Evolutionary conservation across 2,113 vertebrate genomes (phyloP).

Genomic region (Saccopteryx leptura): DNA sequence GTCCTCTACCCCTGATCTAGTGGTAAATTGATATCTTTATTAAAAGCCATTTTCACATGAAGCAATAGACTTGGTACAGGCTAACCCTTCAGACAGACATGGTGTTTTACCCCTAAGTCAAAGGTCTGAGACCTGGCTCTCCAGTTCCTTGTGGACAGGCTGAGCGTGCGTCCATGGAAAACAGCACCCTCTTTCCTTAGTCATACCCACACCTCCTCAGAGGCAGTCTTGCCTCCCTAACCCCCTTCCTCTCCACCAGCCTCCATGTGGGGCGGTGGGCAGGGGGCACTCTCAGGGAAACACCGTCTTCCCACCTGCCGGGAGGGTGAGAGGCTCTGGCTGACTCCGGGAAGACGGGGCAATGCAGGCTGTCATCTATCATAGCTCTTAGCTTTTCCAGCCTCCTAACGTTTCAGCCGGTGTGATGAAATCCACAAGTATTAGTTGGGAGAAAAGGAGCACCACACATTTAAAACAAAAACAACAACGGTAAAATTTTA

Average conservation of each 20-base stretch:
- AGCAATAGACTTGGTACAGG: background rate
- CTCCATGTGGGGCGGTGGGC: background rate
- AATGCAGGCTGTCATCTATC: rapidly evolving
- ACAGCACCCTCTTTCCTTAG: background rate
- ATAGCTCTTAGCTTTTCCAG: background rate
- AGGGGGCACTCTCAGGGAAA: background rate
- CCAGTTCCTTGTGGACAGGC: background rate
- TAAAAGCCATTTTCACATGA: background rate
- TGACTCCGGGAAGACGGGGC: background rate
- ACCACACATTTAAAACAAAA: background rate
- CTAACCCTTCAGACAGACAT: background rate
- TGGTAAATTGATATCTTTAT: background rate
- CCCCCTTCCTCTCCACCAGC: background rate
- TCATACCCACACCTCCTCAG: background rate
- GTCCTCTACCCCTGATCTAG: background rate
- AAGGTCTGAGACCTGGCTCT: background rate
- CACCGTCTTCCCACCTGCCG: background rate
- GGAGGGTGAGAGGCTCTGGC: background rate
- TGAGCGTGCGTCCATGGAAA: background rate
- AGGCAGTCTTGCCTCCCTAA: background rate
- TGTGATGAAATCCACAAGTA: background rate
- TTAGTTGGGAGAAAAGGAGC: background rate
- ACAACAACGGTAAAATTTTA: background rate
- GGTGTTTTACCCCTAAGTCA: background rate
- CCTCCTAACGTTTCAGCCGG: background rate